Conservation (phyloP, 2,113 vertebrate genomes). For the Dromiciops gliroides region DNA sequence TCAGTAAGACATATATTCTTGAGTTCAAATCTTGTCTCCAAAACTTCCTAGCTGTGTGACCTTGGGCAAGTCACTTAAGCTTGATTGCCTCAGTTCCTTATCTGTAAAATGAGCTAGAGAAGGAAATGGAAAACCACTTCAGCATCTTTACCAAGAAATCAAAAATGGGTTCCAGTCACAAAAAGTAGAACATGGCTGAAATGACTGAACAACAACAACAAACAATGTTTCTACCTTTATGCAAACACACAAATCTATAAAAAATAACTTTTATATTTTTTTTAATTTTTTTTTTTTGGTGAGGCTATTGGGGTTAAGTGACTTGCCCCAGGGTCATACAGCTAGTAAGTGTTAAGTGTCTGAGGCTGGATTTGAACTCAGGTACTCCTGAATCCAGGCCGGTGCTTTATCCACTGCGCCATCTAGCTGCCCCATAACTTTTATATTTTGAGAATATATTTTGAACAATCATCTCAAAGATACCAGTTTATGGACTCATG, state of each 20-base stretch:
- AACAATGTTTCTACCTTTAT: neutral
- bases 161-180: neutral
- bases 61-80: neutral
- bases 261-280: neutral
- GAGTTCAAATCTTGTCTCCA: no score
- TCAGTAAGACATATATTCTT: no score
- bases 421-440: no score
- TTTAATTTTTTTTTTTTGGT: no score
- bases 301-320: no score
- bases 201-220: neutral
- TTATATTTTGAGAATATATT: neutral
- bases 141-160: neutral
- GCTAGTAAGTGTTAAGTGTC: no score
- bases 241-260: neutral
- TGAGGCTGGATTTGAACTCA: no score
- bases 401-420: no score
- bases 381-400: no score
- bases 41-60: neutral
- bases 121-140: neutral
- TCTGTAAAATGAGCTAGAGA: neutral
- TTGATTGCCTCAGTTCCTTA: neutral
- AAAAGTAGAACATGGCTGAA: neutral
- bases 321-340: no score
- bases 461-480: neutral
- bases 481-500: neutral